Evolutionary conservation across 2,113 vertebrate species (phyloP).

Genomic region (Hystrix cristata): DNA sequence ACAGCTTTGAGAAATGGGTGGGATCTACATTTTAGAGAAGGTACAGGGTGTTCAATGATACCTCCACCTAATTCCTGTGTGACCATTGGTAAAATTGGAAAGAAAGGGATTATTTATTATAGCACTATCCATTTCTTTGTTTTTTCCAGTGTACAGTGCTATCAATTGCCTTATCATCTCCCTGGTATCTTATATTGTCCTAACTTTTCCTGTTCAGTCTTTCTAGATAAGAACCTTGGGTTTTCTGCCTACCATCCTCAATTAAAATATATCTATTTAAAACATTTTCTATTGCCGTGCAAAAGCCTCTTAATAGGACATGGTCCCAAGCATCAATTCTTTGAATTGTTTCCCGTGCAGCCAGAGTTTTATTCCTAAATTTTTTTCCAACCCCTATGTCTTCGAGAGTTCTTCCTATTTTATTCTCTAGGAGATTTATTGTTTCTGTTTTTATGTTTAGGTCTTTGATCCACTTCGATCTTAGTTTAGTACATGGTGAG

Average conservation of each 20-base stretch:
- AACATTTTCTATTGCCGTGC: background rate
- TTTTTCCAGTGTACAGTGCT: background rate
- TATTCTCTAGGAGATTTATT: no score
- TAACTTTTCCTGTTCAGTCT: background rate
- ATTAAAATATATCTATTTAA: constrained; percentile 44
- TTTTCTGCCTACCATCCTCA: background rate
- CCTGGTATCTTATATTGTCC: background rate
- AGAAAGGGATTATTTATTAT: background rate
- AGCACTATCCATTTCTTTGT: background rate
- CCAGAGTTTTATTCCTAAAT: no score
- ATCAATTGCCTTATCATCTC: constrained; percentile 2
- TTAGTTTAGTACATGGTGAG: no score
- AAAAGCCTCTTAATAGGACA: no score
- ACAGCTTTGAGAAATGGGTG: background rate
- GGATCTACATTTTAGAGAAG: background rate
- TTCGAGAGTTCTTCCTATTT: no score
- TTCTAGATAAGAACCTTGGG: background rate
- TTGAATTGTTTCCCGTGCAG: no score
- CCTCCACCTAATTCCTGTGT: background rate
- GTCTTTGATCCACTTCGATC: no score
- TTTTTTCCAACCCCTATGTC: no score
- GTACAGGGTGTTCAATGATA: background rate
- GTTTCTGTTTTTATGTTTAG: no score
- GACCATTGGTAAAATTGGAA: background rate
- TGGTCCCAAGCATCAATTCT: no score